Evolutionary conservation across 2,113 vertebrate genomes (phyloP).

Genomic region (Tautogolabrus adspersus): DNA sequence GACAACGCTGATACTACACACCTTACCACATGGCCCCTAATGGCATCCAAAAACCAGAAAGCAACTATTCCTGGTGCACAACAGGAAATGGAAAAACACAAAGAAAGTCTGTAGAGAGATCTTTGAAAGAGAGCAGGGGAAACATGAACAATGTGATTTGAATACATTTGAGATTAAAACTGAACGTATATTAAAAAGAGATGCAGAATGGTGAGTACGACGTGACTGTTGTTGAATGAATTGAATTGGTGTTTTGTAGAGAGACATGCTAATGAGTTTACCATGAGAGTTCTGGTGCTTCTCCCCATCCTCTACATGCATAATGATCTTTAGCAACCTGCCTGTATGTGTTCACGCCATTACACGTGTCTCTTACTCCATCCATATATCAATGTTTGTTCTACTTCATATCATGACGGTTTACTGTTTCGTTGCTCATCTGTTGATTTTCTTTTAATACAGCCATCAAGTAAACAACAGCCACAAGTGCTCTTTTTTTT

Average conservation of each 20-base stretch:
- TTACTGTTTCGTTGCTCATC: neutral
- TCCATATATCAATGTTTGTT: conserved; percentile 9
- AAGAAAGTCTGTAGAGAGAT: neutral
- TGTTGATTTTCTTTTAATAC: conserved; percentile 18
- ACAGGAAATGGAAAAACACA: too few relatives aligned
- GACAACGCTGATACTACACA: too few relatives aligned
- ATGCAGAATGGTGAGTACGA: neutral
- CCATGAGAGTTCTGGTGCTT: neutral
- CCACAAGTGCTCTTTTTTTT: neutral
- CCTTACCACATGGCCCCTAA: too few relatives aligned
- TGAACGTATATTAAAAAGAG: neutral
- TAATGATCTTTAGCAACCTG: neutral
- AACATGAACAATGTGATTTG: neutral
- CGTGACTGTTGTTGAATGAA: too few relatives aligned
- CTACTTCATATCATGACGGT: neutral
- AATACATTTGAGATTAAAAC: neutral
- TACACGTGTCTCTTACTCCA: neutral
- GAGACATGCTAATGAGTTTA: neutral
- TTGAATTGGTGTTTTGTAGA: conserved; percentile 10
- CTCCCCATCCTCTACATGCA: neutral
- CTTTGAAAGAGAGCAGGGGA: neutral
- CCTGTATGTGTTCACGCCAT: too few relatives aligned
- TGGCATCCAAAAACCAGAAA: too few relatives aligned
- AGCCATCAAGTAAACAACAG: conserved; percentile 9
- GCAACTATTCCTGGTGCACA: too few relatives aligned